Evolutionary conservation across 2,113 vertebrate species (phyloP).

Genomic region (Falcunculus frontatus): DNA sequence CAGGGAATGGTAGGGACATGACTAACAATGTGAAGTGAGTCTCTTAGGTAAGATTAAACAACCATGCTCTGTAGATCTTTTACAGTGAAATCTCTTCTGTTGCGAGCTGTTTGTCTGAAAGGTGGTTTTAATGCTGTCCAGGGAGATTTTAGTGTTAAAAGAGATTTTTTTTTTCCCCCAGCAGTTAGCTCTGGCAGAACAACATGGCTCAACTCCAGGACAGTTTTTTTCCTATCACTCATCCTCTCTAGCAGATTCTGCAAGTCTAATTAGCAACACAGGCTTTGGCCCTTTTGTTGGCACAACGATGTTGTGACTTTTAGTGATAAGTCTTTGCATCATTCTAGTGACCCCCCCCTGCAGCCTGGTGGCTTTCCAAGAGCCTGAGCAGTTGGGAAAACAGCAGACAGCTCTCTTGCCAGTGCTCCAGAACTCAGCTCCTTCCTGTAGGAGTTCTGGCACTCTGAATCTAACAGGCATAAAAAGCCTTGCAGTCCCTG

Average conservation of each 20-base stretch:
- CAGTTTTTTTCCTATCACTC: not conserved
- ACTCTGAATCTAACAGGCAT: not conserved
- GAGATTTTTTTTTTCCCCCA: not conserved
- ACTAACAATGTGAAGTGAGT: not conserved
- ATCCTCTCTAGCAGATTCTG: constrained; percentile 13
- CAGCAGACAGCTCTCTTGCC: not conserved
- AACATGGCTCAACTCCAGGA: constrained; percentile 26
- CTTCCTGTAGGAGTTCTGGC: constrained; percentile 6
- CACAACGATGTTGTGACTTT: not conserved
- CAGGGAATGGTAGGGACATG: not conserved
- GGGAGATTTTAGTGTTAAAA: not conserved
- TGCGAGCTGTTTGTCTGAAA: not conserved
- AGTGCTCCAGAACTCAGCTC: not conserved
- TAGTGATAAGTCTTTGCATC: not conserved
- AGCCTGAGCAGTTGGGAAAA: constrained; percentile 34
- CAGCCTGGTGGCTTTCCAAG: not conserved
- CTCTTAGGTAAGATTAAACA: not conserved
- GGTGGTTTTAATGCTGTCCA: not conserved
- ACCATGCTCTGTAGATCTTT: not conserved
- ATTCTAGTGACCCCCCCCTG: not conserved
- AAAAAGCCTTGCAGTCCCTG: not conserved
- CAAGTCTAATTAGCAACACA: constrained; percentile 25
- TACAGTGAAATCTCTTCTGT: not conserved
- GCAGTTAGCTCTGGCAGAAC: not conserved
- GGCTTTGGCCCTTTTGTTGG: not conserved